Evolutionary conservation across 2,888 invertebrate species (phyloP), one percentile per base, ranked within the genome.

Genomic region (Phasia obesa): DNA sequence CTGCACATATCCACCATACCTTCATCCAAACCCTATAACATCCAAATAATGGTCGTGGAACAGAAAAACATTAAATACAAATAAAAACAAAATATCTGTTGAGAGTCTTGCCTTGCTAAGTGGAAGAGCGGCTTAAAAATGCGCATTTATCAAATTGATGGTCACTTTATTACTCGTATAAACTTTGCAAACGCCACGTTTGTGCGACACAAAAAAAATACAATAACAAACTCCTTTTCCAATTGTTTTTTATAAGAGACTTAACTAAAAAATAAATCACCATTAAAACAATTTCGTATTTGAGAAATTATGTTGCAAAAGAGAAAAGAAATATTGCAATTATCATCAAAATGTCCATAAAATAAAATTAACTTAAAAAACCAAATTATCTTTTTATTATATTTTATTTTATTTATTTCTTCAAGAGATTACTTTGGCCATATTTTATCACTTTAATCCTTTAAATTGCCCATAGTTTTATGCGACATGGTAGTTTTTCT

Each of bases 291-390:
- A 81, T 82, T 76, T 75, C 49, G 60, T 53, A 42, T 65, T 78
- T 62, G 11, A 62, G 44, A 64, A 76, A 74, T 76, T 81, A 71
- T 74, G 73, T 47, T 25, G 62, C 75, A 60, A 60, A 70, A 57
- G 47, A 67, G 15, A 38, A 25, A 38, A 65, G 31, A 51, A 21
- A 35, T 35, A 59, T 57, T 70, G 51, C 62, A 62, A 76, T 76
- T 76, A 69, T 60, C 51, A 21, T 47, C 51, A 44, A 71, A 86
- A 85, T 81, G 85, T 87, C 88, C 89, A 90, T 90, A 90, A 90
- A 90, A 90, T 89, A 88, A 91, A 90, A 90, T 90, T 90, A 91
- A 90, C 90, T 91, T 90, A 89, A 91, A 89, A 87, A 35, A 35
- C 85, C 86, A 88, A 88, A 90, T 90, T 89, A 88, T 87, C 84